phyloP scores from a whole-genome alignment of 2,888 invertebrate genomes.

The Eupithecia inturbata region DNA sequence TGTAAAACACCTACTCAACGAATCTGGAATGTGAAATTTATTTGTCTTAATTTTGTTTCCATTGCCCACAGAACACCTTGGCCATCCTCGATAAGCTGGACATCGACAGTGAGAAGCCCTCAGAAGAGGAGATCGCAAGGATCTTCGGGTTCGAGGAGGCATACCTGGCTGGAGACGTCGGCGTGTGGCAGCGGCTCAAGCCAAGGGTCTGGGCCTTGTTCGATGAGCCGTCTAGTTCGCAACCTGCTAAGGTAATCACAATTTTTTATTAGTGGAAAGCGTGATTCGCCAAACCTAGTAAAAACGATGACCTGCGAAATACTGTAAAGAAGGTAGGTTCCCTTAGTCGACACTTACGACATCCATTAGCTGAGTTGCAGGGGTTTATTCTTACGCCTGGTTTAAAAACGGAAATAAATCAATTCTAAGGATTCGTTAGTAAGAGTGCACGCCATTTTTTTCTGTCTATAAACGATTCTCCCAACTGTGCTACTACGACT shows the following conservation, averaged over 20 bases:
- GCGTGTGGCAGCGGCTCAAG: constrained; percentile 95
- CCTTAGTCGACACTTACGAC: too few species aligned
- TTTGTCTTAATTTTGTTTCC: background rate
- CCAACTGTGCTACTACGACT: background rate
- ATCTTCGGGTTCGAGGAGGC: constrained; percentile 96
- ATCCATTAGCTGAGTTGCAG: too few species aligned
- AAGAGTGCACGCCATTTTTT: background rate
- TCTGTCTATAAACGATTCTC: background rate
- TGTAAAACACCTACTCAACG: too few species aligned
- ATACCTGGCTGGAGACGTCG: constrained; percentile 90
- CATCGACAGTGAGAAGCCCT: constrained; percentile 95
- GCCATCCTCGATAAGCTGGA: constrained; percentile 98
- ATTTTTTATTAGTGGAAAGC: too few species aligned
- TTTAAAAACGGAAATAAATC: too few species aligned
- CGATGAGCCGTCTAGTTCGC: constrained; percentile 97
- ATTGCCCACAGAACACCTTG: constrained; percentile 91
- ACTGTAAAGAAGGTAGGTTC: too few species aligned
- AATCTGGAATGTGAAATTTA: too few species aligned
- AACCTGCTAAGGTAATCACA: constrained; percentile 90
- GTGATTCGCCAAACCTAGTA: background rate
- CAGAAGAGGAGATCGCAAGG: constrained; percentile 96
- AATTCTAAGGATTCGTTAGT: background rate
- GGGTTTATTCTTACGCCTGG: too few species aligned
- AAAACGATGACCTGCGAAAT: background rate
- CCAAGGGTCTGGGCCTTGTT: constrained; percentile 98